These are phyloP conservation scores for Polypedilum pembai DNA, from an alignment of 1,140 invertebrate genomes.

Conservation along the genomic window DNA sequence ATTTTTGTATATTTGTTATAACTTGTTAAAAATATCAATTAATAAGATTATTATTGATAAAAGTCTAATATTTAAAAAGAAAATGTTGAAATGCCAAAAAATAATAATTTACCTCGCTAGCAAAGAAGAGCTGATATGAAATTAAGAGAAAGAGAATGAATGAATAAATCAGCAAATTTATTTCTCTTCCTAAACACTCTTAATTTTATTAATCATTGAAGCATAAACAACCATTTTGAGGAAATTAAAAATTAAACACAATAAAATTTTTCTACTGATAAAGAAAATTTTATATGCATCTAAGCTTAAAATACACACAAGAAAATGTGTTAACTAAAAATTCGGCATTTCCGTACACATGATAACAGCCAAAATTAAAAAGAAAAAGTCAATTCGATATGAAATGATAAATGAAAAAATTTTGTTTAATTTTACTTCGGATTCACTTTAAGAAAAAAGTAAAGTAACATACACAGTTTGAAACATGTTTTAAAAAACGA, in stretches of 20 bases:
- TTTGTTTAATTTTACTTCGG: neutral
- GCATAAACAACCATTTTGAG: no score
- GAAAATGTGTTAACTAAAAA: neutral
- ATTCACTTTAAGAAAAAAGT: neutral
- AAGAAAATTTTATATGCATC: neutral
- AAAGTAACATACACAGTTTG: neutral
- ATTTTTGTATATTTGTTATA: conserved; percentile 28
- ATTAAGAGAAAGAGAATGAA: neutral
- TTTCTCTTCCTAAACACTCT: no score
- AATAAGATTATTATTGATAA: conserved; percentile 20
- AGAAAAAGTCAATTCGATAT: neutral
- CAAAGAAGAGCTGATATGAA: neutral
- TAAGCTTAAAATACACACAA: neutral
- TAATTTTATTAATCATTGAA: neutral
- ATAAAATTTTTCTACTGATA: neutral
- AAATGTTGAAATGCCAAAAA: conserved; percentile 18
- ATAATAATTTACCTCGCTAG: neutral
- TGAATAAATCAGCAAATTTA: neutral
- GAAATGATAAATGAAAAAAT: neutral
- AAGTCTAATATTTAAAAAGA: conserved; percentile 20
- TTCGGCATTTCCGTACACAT: neutral
- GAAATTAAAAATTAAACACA: neutral
- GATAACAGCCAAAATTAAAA: neutral
- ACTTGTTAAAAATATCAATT: conserved; percentile 25
- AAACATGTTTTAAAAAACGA: neutral